These are phyloP conservation scores for Leucopsar rothschildi DNA, from an alignment of 2,113 vertebrate species.

Conservation along the genomic window DNA sequence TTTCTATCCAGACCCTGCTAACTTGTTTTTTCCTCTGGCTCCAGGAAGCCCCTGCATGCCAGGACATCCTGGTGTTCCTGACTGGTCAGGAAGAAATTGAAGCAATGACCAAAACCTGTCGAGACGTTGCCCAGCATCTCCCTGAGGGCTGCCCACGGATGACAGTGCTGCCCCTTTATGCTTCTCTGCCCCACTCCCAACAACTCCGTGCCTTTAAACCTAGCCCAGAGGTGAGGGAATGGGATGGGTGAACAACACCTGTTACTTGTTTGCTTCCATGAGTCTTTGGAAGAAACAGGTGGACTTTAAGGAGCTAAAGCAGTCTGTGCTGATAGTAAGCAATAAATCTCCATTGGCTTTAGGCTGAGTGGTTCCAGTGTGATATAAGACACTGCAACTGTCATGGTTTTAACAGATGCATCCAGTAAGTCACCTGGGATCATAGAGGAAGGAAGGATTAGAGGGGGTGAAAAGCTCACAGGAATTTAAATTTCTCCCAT, in stretches of 20 bases:
- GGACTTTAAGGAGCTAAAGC: not conserved
- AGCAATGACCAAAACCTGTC: conserved; percentile 90
- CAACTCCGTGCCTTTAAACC: conserved; percentile 91
- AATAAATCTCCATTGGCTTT: not conserved
- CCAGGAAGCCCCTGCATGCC: conserved; percentile 84
- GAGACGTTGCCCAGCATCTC: conserved; percentile 89
- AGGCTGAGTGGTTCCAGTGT: not conserved
- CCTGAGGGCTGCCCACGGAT: conserved; percentile 82
- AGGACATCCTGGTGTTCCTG: conserved; percentile 94
- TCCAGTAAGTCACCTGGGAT: not conserved
- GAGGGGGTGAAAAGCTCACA: not conserved
- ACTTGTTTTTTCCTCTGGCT: not conserved
- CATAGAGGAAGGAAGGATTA: not conserved
- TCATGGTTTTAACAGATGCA: not conserved
- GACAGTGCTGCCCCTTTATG: conserved; percentile 88
- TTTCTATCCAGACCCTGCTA: not conserved
- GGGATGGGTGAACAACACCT: not conserved
- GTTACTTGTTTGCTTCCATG: not conserved
- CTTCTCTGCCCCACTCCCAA: conserved; percentile 87
- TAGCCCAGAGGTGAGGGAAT: conserved; percentile 81
- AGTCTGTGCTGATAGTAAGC: not conserved
- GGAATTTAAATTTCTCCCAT: not conserved
- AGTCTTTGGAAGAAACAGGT: not conserved
- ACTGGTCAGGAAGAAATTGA: conserved; percentile 98
- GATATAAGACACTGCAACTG: not conserved